Conservation (phyloP, 2,888 invertebrate species). For the Drosophila anomelani region DNA sequence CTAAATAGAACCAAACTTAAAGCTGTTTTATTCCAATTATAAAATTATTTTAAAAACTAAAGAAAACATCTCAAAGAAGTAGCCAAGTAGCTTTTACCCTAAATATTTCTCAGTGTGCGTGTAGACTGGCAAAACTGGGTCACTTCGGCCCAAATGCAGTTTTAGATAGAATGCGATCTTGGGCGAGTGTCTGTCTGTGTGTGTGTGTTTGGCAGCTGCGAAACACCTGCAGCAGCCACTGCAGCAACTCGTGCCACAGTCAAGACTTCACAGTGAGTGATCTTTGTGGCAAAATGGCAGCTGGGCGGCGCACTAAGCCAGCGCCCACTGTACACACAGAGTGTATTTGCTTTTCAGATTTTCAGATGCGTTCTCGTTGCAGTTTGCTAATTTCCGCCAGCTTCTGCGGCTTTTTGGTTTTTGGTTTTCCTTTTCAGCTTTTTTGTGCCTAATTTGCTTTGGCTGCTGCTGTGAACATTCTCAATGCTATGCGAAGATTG, state of each 20-base stretch:
- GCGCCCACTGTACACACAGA: conserved; percentile 17
- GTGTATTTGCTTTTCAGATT: conserved; percentile 21
- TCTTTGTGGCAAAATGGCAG: not conserved
- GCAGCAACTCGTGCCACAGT: conserved; percentile 56
- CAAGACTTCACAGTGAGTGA: conserved; percentile 22
- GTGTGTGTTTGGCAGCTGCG: conserved; percentile 23
- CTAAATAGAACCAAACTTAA: not conserved
- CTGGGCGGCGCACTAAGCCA: conserved; percentile 8
- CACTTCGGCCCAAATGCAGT: conserved; percentile 46
- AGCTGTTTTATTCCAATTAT: not conserved
- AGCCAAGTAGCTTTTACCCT: no score
- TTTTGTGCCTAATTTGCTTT: conserved; percentile 62
- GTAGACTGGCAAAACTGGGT: conserved; percentile 40
- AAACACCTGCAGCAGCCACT: conserved; percentile 43
- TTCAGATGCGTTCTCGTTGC: conserved; percentile 64
- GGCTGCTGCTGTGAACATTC: conserved; percentile 44
- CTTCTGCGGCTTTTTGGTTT: conserved; percentile 50
- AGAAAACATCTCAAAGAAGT: no score
- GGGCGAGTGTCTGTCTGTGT: conserved; percentile 13
- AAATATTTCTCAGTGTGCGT: conserved; percentile 3
- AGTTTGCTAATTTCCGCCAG: conserved; percentile 54
- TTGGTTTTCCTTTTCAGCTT: conserved; percentile 31
- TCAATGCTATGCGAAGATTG: conserved; percentile 47
- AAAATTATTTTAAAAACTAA: no score
- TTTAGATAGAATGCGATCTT: conserved; percentile 26